Conservation (phyloP, 2,797 vertebrate genomes). For the Glyptemys insculpta region DNA sequence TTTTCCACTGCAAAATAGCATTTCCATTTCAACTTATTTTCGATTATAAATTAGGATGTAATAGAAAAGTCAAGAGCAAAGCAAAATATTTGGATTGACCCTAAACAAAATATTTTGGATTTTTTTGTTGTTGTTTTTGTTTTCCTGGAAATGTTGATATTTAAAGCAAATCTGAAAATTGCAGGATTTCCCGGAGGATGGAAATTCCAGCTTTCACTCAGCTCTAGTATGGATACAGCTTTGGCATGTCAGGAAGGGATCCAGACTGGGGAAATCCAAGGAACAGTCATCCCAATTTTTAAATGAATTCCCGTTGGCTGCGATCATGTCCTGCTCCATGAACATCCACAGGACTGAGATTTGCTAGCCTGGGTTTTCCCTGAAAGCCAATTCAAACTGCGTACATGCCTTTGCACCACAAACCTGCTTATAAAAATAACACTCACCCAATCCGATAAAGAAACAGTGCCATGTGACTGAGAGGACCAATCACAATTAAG, state of each 20-base stretch:
- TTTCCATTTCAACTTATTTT: neutral
- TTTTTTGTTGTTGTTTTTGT: neutral
- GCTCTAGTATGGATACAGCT: neutral
- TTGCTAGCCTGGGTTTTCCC: neutral
- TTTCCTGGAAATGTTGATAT: neutral
- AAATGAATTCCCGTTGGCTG: neutral
- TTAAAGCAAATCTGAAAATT: neutral
- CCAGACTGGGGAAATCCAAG: neutral
- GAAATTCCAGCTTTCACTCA: neutral
- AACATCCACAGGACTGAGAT: neutral
- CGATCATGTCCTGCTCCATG: neutral
- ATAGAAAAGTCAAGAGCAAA: neutral
- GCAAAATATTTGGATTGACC: neutral
- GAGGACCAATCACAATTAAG: neutral
- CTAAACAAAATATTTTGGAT: neutral
- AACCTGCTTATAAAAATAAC: neutral
- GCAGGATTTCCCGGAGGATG: neutral
- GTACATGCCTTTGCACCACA: neutral
- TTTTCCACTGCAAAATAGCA: slow-evolving; percentile 34
- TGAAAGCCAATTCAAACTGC: neutral
- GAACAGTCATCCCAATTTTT: neutral
- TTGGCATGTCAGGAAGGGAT: neutral
- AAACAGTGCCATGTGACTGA: neutral
- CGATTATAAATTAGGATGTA: neutral
- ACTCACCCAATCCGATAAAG: neutral